Base-by-base conservation (phyloP, 2,888 invertebrate species). In the Xestia rhomboidea region DNA sequence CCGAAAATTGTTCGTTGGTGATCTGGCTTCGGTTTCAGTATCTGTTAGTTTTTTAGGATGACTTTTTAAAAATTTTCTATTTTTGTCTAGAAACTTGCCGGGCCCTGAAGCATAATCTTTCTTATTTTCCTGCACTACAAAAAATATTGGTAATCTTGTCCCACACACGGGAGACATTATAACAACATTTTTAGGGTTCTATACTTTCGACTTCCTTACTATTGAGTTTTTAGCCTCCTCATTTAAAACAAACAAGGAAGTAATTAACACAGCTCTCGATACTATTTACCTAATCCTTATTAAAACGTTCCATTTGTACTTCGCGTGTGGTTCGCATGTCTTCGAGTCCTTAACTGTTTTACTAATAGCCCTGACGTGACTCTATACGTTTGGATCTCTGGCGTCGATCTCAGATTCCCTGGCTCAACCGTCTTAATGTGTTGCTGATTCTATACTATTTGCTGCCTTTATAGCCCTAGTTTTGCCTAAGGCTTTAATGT, bases 301-400 rank as follows among this genome's bases (percentile, higher is more conserved):
- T 72, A 82, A 77, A 82, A 67, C 66, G 57, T 73, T 76, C 27
- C 68, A 70, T 73, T 73, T 69, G 75, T 70, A 76, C 73, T 64
- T 81, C 68, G 72, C 68, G 66, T 89, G 87, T 89, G 87, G 90
- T 88, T 94, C 81, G 94, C 95, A 93, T 95, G 95, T 95, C 91
- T 92, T 86, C 86, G 82, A 92, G 93, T 93, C 90, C 92, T 95
- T 94, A 94, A 89, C 91, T 90, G 91, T 90, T 89, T 88, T 90
- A 91, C 92, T 95, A 94, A 96, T 95, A 95, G 95, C 91, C 85
- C 83, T 90, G 90, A 95, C 96, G 96, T 96, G 96, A 95, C 95
- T 94, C 82, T 87, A 93, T 93, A 93, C 93, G 92, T 90, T 91
- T 88, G 84, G 90, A 95, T 95, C 94, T 92, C 89, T 88, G 87